Evolutionary conservation across 2,888 invertebrate species (phyloP), one percentile per base, ranked within the genome.

Genomic region (Yponomeuta plumbellus): DNA sequence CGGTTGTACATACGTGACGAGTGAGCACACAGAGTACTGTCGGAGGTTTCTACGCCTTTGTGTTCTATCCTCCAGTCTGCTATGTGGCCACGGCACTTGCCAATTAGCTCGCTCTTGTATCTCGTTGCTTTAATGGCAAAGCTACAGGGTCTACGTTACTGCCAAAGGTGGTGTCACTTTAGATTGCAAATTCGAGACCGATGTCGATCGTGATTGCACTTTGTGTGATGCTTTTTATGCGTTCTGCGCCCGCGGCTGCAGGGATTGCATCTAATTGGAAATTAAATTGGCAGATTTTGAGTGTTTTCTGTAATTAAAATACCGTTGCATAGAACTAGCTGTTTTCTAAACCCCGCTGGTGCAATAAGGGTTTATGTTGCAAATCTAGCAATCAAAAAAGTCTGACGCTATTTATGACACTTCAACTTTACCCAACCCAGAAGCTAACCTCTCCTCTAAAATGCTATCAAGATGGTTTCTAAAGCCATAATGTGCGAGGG

Each of bases 81-180:
- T 62, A 62, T 39, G 26, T 61, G 23, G 69, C 69, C 75, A 61
- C 57, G 73, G 77, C 78, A 81, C 78, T 81, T 82, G 81, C 82
- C 80, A 85, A 84, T 85, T 85, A 83, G 78, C 76, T 74, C 75
- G 76, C 44, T 74, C 73, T 72, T 80, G 75, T 74, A 75, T 71
- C 74, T 70, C 70, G 67, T 67, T 67, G 70, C 71, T 78, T 75
- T 77, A 75, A 76, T 52, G 44, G 44, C 44, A 52, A 52, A 52
- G 44, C 44, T 52, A 52, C 13, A 52, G 77, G 23, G 59, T 59
- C 59, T 59, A 59, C 13, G 59, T 52, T 52, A 52, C 44, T 52
- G 44, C 17, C 17, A 52, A 34, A 17, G 17, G 44, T 52, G 44
- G 44, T 52, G 44, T 52, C 44, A 52, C 13, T 17, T 52, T 52